Evolutionary conservation across 2,113 vertebrate species (phyloP).

Genomic region (Hirundichthys speculiger): DNA sequence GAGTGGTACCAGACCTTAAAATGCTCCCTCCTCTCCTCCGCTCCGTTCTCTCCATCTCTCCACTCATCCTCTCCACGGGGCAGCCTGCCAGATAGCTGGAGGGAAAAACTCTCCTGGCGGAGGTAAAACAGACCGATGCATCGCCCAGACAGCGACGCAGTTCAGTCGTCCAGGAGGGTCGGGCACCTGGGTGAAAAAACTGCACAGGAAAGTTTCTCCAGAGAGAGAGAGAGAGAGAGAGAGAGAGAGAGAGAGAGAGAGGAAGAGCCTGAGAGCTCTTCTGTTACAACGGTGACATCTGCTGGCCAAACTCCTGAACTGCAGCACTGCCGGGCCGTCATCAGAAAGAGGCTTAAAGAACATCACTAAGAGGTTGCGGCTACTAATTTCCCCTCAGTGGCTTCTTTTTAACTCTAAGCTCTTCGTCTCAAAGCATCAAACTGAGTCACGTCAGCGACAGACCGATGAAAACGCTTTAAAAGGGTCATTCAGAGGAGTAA

Average conservation of each 20-base stretch:
- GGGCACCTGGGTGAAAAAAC: no score
- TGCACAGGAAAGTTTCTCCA: no score
- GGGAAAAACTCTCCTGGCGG: background rate
- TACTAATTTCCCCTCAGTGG: background rate
- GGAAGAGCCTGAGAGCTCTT: background rate
- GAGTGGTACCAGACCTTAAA: no score
- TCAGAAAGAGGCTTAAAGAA: constrained; percentile 3
- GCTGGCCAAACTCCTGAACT: constrained; percentile 46
- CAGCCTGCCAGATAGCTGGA: constrained; percentile 43
- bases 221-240: no score
- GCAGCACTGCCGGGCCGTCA: constrained; percentile 4
- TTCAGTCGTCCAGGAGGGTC: no score
- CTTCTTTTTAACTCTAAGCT: no score
- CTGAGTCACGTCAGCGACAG: background rate
- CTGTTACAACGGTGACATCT: constrained; percentile 60
- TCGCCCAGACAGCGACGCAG: no score
- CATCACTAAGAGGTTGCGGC: constrained; percentile 26
- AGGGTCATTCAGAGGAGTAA: no score
- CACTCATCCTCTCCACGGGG: constrained; percentile 44
- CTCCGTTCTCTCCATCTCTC: constrained; percentile 26
- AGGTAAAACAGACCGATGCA: background rate
- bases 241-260: no score
- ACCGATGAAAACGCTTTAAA: background rate
- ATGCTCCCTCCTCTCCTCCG: no score
- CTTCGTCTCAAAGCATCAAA: no score